phyloP scores from a whole-genome alignment of 2,113 vertebrate species.

The Athene noctua region DNA sequence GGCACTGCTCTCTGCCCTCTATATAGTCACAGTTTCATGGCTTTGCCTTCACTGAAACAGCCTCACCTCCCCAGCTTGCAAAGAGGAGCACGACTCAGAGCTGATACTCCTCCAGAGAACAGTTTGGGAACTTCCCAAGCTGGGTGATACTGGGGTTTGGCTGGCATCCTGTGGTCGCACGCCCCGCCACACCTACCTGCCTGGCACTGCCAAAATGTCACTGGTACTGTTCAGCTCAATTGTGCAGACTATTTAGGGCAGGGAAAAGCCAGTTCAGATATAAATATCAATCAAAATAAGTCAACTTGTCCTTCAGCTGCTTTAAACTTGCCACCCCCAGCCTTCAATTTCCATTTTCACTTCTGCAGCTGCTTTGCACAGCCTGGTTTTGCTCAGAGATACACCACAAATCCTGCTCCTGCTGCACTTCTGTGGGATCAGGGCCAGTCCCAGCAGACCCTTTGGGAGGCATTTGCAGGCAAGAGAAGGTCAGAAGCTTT shows the following conservation, averaged over 20 bases:
- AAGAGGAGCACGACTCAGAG: neutral
- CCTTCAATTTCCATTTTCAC: neutral
- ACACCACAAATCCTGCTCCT: neutral
- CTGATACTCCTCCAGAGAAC: neutral
- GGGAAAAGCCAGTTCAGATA: neutral
- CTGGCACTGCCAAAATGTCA: neutral
- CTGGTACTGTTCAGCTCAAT: neutral
- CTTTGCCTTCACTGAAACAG: neutral
- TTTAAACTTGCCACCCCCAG: neutral
- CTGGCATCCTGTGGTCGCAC: rapidly evolving
- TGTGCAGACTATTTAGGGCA: neutral
- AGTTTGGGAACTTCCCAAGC: neutral
- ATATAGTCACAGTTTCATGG: rapidly evolving
- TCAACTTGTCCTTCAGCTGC: neutral
- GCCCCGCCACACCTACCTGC: neutral
- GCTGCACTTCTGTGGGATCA: neutral
- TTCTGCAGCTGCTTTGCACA: neutral
- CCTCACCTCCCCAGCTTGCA: neutral
- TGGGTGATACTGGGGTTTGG: neutral
- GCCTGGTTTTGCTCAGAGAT: neutral
- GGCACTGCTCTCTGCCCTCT: neutral
- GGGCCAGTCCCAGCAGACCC: neutral
- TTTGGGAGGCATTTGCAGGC: neutral
- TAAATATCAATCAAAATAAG: neutral
- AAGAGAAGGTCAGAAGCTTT: neutral